Percentiles rank a stretch among this genome's conserved stretches.
Evolutionary conservation across 2,888 invertebrate species (phyloP).

Genomic region (Papilio elwesi): DNA sequence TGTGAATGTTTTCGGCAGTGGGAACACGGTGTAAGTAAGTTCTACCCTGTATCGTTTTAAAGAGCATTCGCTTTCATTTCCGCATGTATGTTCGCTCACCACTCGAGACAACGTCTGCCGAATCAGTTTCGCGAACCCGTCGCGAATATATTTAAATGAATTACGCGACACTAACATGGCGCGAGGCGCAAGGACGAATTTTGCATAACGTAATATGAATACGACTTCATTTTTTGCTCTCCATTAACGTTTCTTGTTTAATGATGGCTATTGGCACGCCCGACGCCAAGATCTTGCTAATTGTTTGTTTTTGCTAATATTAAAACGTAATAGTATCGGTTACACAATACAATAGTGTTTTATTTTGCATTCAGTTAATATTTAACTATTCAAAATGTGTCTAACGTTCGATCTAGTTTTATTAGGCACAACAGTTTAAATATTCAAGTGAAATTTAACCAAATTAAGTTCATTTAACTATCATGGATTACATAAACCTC

Average conservation of each 20-base stretch:
- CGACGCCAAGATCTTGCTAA: constrained; percentile 1
- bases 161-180: constrained; percentile 66
- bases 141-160: constrained; percentile 78
- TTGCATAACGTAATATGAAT: constrained; percentile 72
- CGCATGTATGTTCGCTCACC: constrained; percentile 65
- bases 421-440: not conserved
- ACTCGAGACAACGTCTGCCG: constrained; percentile 60
- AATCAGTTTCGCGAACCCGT: constrained; percentile 67
- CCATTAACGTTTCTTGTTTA: constrained; percentile 34
- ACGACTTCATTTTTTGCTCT: constrained; percentile 45
- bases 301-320: constrained; percentile 30
- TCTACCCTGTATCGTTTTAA: not conserved
- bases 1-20: too few relatives aligned
- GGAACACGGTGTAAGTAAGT: not conserved
- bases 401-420: not conserved
- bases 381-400: not conserved
- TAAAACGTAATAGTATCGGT: constrained; percentile 1
- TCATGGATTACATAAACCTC: not conserved
- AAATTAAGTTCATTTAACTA: not conserved
- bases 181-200: constrained; percentile 76
- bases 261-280: constrained; percentile 34
- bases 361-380: not conserved
- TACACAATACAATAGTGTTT: constrained; percentile 6
- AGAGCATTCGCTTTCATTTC: constrained; percentile 62
- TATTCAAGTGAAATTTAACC: not conserved